These are phyloP conservation scores for Dasyurus viverrinus DNA, from an alignment of 2,113 vertebrate species.

Conservation along the genomic window DNA sequence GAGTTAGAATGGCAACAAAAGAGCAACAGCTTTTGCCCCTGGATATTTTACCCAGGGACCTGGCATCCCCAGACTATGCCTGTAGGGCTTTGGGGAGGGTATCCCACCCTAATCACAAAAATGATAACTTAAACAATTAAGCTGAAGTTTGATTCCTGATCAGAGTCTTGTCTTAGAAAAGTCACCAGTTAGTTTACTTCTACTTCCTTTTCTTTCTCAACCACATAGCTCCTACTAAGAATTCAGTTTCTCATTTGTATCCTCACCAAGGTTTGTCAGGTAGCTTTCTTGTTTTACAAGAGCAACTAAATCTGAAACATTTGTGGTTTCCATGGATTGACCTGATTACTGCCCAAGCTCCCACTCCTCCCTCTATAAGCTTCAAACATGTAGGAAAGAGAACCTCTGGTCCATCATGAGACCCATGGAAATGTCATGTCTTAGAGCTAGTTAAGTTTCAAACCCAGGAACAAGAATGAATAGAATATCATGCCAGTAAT, in stretches of 20 bases:
- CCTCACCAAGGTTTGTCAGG: slow-evolving; percentile 32
- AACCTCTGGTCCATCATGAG: slow-evolving; percentile 54
- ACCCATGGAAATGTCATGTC: slow-evolving; percentile 69
- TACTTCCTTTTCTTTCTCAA: neutral
- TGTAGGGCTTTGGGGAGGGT: neutral
- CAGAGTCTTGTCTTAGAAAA: slow-evolving; percentile 1
- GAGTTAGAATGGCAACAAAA: neutral
- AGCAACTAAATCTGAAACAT: slow-evolving; percentile 45
- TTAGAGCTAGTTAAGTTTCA: slow-evolving; percentile 67
- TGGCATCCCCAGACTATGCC: neutral
- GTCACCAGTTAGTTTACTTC: neutral
- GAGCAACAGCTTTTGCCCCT: neutral
- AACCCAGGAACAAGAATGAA: slow-evolving; percentile 68
- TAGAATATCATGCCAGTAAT: slow-evolving; percentile 46
- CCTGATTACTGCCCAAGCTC: slow-evolving; percentile 48
- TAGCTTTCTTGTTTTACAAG: slow-evolving; percentile 43
- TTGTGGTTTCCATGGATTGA: slow-evolving; percentile 58
- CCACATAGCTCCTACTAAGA: neutral
- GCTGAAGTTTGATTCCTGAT: slow-evolving; percentile 10
- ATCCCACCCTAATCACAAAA: slow-evolving; percentile 14
- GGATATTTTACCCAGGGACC: neutral
- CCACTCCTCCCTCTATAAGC: neutral
- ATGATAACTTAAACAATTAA: neutral
- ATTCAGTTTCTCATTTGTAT: slow-evolving; percentile 16
- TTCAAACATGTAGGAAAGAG: slow-evolving; percentile 37